Evolutionary conservation across 2,113 vertebrate genomes (phyloP), one percentile per base, ranked within the genome.

Genomic region (Nesogale talazaci): DNA sequence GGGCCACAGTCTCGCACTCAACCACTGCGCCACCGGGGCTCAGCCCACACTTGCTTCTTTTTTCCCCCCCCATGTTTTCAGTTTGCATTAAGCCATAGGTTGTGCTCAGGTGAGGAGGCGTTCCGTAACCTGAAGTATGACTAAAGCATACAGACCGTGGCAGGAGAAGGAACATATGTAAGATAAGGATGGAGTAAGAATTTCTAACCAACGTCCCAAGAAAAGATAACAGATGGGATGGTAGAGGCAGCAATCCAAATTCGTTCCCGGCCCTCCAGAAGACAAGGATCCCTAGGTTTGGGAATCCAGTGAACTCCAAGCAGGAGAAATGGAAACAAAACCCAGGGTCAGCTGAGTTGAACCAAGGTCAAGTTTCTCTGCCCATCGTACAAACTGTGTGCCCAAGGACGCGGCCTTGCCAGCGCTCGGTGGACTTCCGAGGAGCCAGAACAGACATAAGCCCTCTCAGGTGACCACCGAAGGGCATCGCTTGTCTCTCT

Each of bases 31-130:
- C n/a, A n/a, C n/a, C n/a, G n/a, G n/a, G n/a, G n/a, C n/a, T n/a
- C n/a, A n/a, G n/a, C n/a, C n/a, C 46, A 52, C 6, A 12, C 46
- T 52, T 52, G 46, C 46, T 11, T 52, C 10, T 52, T 52, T 52
- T 12, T 52, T 52, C 14, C 14, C 46, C 46, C 14, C 14, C 46
- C 46, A 52, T 52, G 46, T 52, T 52, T 52, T 52, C 46, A 52
- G 14, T 52, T 52, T 52, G 46, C 46, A 52, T 70, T 84, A 79
- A 80, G n/a, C 1, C 65, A 29, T 22, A 81, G n/a, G 67, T 69
- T 79, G 78, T 29, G n/a, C 36, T 91, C 42, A n/a, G 82, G 27
- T 42, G 27, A 84, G 86, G 31, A 89, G 79, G n/a, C 61, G 67
- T 79, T 61, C 65, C 38, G 15, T 65, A 29, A 82, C 27, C 69